Conservation (phyloP, 2,888 invertebrate genomes). For the Eucera pruinosa region DNA sequence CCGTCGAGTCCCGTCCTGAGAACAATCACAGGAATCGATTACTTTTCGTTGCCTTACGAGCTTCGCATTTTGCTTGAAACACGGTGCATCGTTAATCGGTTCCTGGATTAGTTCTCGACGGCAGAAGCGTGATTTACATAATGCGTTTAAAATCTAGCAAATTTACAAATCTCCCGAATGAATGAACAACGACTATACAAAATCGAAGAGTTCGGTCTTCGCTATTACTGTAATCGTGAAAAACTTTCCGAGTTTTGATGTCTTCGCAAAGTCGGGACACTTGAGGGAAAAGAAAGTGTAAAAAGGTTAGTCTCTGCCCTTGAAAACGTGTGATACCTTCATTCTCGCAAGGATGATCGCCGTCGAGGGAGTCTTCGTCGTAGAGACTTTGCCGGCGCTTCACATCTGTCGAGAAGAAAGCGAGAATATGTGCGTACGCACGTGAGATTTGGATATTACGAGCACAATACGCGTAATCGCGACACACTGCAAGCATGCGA, state of each 20-base stretch:
- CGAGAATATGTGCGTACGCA: conserved; percentile 73
- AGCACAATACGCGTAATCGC: conserved; percentile 41
- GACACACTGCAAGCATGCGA: conserved; percentile 47
- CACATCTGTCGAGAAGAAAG: conserved; percentile 82
- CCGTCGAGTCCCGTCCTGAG: conserved; percentile 81
- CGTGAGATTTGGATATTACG: conserved; percentile 65
- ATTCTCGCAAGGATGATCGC: conserved; percentile 81
- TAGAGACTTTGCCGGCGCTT: conserved; percentile 82
- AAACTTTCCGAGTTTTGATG: not conserved
- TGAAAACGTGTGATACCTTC: conserved; percentile 79
- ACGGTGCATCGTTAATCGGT: conserved; percentile 30
- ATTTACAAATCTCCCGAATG: too few species aligned
- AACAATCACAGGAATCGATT: conserved; percentile 62
- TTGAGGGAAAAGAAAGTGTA: conserved; percentile 5
- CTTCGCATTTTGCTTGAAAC: conserved; percentile 2
- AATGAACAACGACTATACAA: too few species aligned
- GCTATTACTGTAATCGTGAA: not conserved
- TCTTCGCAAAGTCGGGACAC: not conserved
- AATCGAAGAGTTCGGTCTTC: too few species aligned
- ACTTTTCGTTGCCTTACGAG: not conserved
- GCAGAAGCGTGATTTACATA: not conserved
- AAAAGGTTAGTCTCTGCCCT: conserved; percentile 51
- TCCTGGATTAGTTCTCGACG: conserved; percentile 26
- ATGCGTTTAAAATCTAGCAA: too few species aligned
- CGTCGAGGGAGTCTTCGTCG: conserved; percentile 83